Evolutionary conservation across 1,140 invertebrate genomes (phyloP).

Genomic region (Augochlora pura): DNA sequence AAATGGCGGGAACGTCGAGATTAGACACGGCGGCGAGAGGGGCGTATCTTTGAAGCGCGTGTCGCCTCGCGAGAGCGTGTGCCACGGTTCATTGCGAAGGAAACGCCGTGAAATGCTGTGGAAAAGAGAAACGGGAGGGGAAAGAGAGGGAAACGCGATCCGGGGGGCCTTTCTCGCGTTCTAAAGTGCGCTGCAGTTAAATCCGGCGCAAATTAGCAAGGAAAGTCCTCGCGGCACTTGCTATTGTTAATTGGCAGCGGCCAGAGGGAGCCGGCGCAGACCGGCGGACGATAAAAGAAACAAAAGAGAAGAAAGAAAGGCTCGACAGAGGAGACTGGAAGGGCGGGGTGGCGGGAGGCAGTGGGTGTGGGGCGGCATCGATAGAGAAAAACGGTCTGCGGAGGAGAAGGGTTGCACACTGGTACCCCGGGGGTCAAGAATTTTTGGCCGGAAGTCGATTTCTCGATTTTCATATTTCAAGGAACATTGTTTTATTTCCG

Average conservation of each 20-base stretch:
- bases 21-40: no score
- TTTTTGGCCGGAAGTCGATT: no score
- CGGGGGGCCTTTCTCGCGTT: conserved; percentile 33
- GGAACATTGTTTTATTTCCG: no score
- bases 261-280: conserved; percentile 7
- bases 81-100: not conserved
- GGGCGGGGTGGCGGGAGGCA: no score
- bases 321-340: no score
- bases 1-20: no score
- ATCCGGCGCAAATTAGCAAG: conserved; percentile 59
- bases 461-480: no score
- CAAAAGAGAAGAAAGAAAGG: conserved; percentile 5
- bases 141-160: not conserved
- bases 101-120: not conserved
- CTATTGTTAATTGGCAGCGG: conserved; percentile 60
- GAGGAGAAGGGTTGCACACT: no score
- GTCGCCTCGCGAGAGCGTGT: not conserved
- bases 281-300: conserved; percentile 24
- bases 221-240: conserved; percentile 44
- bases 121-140: not conserved
- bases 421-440: no score
- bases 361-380: not conserved
- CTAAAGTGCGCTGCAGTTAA: conserved; percentile 55
- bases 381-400: not conserved
- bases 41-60: not conserved